Conservation (phyloP, 35 echinoderm and acorn worm species). For the Chiridota heheva region DNA sequence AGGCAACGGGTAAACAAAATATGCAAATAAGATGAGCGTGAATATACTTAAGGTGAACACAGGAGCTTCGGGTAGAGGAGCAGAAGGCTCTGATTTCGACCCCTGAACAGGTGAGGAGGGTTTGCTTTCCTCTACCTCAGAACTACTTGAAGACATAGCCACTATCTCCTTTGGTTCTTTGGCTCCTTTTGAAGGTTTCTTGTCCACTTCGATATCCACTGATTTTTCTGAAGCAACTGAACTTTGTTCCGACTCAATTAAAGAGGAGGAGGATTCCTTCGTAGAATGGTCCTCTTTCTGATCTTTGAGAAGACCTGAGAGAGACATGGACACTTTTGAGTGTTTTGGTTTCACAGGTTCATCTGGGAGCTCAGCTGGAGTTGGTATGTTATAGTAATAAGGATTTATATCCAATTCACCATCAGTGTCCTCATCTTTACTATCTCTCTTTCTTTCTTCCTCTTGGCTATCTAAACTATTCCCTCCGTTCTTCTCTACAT, state of each 20-base stretch:
- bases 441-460: neutral
- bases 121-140: neutral
- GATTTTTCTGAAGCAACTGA: constrained; percentile 32
- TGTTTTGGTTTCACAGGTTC: constrained; percentile 49
- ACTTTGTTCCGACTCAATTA: constrained; percentile 23
- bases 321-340: constrained; percentile 45
- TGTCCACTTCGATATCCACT: constrained; percentile 19
- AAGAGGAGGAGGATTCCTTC: constrained; percentile 1
- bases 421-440: neutral
- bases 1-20: constrained; percentile 69
- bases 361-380: constrained; percentile 84
- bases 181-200: neutral
- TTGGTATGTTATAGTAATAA: constrained; percentile 84
- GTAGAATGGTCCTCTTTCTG: constrained; percentile 22
- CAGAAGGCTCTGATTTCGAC: constrained; percentile 19
- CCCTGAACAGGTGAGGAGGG: neutral
- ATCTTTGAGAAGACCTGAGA: constrained; percentile 75
- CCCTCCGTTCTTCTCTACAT: constrained; percentile 17
- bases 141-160: neutral
- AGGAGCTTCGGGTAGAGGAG: neutral
- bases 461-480: constrained; percentile 39
- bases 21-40: constrained; percentile 51
- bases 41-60: constrained; percentile 27
- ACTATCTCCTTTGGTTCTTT: constrained; percentile 24
- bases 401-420: constrained; percentile 60